These are phyloP conservation scores for Phenganax subtilis DNA, from an alignment of 92 coral and sea anemone genomes.

Conservation along the genomic window DNA sequence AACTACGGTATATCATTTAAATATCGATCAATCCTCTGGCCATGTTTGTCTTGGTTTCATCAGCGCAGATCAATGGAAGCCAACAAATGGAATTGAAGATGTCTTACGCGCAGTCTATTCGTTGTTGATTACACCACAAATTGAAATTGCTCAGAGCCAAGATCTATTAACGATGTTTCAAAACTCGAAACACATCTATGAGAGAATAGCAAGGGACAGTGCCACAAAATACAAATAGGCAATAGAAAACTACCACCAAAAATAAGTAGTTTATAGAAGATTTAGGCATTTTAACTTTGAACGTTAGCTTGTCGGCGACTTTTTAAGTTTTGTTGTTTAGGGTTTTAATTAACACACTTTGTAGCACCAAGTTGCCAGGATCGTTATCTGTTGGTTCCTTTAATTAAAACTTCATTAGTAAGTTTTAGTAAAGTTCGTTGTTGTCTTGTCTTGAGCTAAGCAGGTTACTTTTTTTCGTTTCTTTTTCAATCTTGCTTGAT, in stretches of 20 bases:
- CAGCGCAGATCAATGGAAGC: constrained; percentile 61
- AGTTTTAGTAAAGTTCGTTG: too few relatives aligned
- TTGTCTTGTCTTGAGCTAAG: too few relatives aligned
- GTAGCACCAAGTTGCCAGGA: too few relatives aligned
- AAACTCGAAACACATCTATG: constrained; percentile 26
- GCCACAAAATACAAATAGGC: constrained; percentile 29
- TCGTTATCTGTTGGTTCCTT: too few relatives aligned
- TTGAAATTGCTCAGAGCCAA: constrained; percentile 61
- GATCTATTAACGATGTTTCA: constrained; percentile 44
- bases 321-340: background rate
- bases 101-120: constrained; percentile 66
- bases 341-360: too few relatives aligned
- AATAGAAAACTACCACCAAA: background rate
- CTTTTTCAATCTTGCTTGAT: too few relatives aligned
- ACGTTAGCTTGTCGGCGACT: background rate
- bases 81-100: constrained; percentile 63
- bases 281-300: background rate
- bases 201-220: constrained; percentile 56
- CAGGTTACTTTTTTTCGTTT: too few relatives aligned
- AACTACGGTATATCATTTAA: constrained; percentile 65
- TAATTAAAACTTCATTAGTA: too few relatives aligned
- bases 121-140: constrained; percentile 59
- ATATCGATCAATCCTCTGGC: constrained; percentile 65
- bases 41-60: constrained; percentile 70
- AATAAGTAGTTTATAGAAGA: too few relatives aligned